phyloP scores from a whole-genome alignment of 92 coral and sea anemone species.

The Zoanthus sansibaricus region DNA sequence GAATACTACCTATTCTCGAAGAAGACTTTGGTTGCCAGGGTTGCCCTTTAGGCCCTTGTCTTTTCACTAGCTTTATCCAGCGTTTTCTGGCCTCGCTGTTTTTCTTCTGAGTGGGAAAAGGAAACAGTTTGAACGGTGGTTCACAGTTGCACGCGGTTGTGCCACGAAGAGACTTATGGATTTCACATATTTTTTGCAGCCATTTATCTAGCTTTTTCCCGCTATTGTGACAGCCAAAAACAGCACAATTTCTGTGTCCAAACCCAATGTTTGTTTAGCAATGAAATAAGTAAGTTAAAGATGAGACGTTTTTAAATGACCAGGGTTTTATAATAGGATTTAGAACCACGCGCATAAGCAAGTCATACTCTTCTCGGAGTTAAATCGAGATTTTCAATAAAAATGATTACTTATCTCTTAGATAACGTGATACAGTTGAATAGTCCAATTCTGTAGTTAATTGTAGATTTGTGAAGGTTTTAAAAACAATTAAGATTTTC shows the following conservation, averaged over 20 bases:
- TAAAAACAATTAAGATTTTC: constrained; percentile 3
- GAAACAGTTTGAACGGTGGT: constrained; percentile 38
- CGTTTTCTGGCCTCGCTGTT: constrained; percentile 43
- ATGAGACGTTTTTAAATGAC: background rate
- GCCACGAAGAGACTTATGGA: constrained; percentile 16
- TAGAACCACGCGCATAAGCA: constrained; percentile 4
- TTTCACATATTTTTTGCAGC: constrained; percentile 47
- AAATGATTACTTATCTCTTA: constrained; percentile 16
- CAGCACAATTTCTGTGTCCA: constrained; percentile 57
- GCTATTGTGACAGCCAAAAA: constrained; percentile 48
- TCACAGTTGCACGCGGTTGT: constrained; percentile 30
- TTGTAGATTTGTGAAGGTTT: background rate
- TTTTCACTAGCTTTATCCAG: constrained; percentile 50
- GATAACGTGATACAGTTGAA: constrained; percentile 23
- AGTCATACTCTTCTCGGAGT: constrained; percentile 11
- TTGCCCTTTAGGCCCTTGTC: constrained; percentile 35
- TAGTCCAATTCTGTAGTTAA: constrained; percentile 5
- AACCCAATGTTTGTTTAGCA: constrained; percentile 43
- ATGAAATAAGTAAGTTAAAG: constrained; percentile 13
- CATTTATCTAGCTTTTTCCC: constrained; percentile 52
- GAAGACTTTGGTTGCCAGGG: constrained; percentile 40
- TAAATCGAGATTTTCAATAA: constrained; percentile 10
- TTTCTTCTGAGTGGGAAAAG: constrained; percentile 44
- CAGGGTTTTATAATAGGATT: constrained; percentile 11
- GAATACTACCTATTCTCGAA: constrained; percentile 34